Base-by-base conservation (phyloP, 2,113 vertebrate genomes). In the Osmerus eperlanus region DNA sequence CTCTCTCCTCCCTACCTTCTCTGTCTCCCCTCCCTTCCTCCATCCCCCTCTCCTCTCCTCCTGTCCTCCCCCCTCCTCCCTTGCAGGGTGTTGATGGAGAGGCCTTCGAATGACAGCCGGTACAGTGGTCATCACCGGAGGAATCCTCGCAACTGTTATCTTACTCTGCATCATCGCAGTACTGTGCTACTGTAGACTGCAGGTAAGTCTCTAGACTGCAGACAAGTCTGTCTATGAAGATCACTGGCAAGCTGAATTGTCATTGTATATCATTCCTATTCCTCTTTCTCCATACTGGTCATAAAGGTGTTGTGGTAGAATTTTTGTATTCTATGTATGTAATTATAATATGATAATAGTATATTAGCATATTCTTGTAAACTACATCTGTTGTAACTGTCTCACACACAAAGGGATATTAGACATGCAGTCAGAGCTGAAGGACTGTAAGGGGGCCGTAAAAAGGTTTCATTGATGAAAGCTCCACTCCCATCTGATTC, bases 21-120 rank as follows among this genome's bases (percentile, higher is more conserved):
- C 15, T 25, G 11, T 15, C 14, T 25, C 7, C 25, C 56, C 12
- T 55, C 9, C 61, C 60, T 47, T 32, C 59, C 54, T 59, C 59
- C 72, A 9, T 70, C 47, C 52, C 52, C 76, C 23, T 79, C 21
- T 73, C 53, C 74, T 4, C 68, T 36, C 67, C 59, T 75, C 4
- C 41, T 36, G 41, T 59, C 63, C 67, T 70, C 29, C 70, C 66
- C 51, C 68, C 47, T 68, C 65, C 9, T 51, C n/a, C 28, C 29
- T 58, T 71, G 53, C 80, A 93, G 90, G 91, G 87, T 91, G 92
- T 96, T 97, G 92, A 98, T 98, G 96, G 96, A 97, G 96, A 96
- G 90, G 89, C 89, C 94, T 94, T 95, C 96, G 97, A 94, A 99
- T 99, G 97, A 99, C 97, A 97, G 97, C 97, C 93, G 97, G 97